Evolutionary conservation across 2,797 vertebrate species (phyloP).

Genomic region (Aselliscus stoliczkanus): DNA sequence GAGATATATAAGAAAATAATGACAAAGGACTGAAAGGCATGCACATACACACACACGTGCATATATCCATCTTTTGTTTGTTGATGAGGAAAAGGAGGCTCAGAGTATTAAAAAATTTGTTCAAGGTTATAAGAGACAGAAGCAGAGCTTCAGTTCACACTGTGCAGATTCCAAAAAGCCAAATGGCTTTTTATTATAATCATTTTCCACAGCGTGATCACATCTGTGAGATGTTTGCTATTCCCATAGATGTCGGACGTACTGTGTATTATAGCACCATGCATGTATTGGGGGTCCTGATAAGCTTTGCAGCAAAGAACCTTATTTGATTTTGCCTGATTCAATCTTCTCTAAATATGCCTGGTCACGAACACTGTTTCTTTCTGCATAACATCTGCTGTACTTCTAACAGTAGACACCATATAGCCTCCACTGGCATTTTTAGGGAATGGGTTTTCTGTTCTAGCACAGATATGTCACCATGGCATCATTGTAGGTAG

Average conservation of each 20-base stretch:
- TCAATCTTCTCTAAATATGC: neutral
- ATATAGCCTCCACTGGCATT: neutral
- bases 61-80: neutral
- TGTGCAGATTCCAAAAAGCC: neutral
- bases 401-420: neutral
- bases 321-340: neutral
- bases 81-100: neutral
- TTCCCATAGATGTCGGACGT: neutral
- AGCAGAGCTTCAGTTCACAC: neutral
- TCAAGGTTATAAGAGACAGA: neutral
- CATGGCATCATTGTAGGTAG: neutral
- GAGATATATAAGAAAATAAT: neutral
- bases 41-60: no score
- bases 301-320: neutral
- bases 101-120: neutral
- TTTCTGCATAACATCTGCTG: neutral
- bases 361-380: neutral
- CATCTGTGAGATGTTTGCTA: neutral
- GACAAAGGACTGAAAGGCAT: neutral
- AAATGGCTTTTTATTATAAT: neutral
- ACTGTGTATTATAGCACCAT: neutral
- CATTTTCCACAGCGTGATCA: neutral
- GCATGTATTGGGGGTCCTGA: neutral
- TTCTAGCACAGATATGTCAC: neutral
- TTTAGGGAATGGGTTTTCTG: neutral